These are phyloP conservation scores for Ranitomeya imitator DNA, from an alignment of 2,113 vertebrate species.

Conservation along the genomic window DNA sequence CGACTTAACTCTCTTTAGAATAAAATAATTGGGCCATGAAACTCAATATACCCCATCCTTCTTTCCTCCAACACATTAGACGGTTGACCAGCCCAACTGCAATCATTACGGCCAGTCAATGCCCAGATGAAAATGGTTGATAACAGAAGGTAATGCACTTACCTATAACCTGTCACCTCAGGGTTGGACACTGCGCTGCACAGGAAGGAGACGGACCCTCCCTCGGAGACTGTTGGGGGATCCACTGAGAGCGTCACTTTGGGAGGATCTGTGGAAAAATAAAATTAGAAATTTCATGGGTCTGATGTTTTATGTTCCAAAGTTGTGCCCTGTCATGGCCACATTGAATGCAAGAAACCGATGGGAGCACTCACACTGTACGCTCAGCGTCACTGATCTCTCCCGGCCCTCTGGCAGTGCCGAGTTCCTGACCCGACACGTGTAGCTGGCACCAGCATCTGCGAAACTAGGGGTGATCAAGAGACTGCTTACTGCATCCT, in stretches of 20 bases:
- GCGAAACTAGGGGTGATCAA: slow-evolving; percentile 79
- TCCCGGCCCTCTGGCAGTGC: slow-evolving; percentile 84
- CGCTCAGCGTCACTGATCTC: slow-evolving; percentile 81
- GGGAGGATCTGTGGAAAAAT: slow-evolving; percentile 77
- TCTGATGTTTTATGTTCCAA: not conserved
- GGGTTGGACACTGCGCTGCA: slow-evolving; percentile 87
- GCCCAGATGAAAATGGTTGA: not conserved
- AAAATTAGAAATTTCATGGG: no score
- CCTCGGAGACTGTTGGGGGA: slow-evolving; percentile 84
- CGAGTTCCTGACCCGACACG: slow-evolving; percentile 83
- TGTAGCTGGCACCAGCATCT: slow-evolving; percentile 82
- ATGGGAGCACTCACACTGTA: slow-evolving; percentile 80
- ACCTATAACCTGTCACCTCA: slow-evolving; percentile 89
- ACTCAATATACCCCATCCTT: no score
- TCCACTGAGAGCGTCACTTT: slow-evolving; percentile 86
- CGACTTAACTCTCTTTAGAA: no score
- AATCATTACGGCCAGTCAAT: not conserved
- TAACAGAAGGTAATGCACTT: slow-evolving; percentile 45
- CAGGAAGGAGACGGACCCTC: slow-evolving; percentile 84
- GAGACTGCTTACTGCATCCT: slow-evolving; percentile 79
- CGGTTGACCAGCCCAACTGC: no score
- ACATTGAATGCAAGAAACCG: not conserved
- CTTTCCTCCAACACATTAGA: no score
- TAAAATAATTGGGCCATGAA: no score
- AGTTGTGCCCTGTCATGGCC: not conserved